These are phyloP conservation scores for Harpalus rufipes DNA, from an alignment of 2,888 invertebrate species.

Conservation along the genomic window DNA sequence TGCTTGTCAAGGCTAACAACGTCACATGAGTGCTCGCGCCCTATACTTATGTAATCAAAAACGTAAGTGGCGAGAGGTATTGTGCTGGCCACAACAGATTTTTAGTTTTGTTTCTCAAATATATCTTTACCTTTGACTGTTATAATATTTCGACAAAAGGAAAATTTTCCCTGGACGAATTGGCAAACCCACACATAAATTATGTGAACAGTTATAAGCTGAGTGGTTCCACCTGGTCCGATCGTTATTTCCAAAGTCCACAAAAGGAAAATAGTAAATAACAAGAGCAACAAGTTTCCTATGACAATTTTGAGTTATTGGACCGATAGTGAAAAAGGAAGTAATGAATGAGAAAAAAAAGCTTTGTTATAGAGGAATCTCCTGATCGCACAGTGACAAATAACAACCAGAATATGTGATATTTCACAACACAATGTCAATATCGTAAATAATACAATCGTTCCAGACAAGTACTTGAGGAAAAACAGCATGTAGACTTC, in stretches of 20 bases:
- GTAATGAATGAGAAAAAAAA: slow-evolving; percentile 21
- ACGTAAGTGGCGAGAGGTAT: too few species aligned
- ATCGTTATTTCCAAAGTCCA: slow-evolving; percentile 24
- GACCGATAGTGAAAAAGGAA: not conserved
- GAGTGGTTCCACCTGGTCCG: slow-evolving; percentile 11
- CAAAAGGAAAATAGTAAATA: slow-evolving; percentile 39
- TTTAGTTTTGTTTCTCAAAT: too few species aligned
- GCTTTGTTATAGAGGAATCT: not conserved
- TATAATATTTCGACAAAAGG: too few species aligned
- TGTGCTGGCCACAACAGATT: too few species aligned
- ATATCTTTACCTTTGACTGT: too few species aligned
- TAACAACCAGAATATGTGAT: not conserved
- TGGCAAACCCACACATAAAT: slow-evolving; percentile 14
- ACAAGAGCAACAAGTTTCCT: slow-evolving; percentile 18
- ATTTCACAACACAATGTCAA: not conserved
- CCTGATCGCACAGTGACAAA: not conserved
- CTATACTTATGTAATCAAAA: too few species aligned
- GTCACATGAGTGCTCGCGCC: too few species aligned
- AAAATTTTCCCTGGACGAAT: not conserved
- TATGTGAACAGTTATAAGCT: slow-evolving; percentile 13
- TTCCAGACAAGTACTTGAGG: too few species aligned
- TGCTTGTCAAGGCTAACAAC: too few species aligned
- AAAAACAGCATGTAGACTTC: too few species aligned
- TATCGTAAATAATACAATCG: not conserved
- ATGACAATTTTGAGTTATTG: slow-evolving; percentile 51